Conservation (phyloP, 2,888 invertebrate genomes). For the Tetropium fuscum region DNA sequence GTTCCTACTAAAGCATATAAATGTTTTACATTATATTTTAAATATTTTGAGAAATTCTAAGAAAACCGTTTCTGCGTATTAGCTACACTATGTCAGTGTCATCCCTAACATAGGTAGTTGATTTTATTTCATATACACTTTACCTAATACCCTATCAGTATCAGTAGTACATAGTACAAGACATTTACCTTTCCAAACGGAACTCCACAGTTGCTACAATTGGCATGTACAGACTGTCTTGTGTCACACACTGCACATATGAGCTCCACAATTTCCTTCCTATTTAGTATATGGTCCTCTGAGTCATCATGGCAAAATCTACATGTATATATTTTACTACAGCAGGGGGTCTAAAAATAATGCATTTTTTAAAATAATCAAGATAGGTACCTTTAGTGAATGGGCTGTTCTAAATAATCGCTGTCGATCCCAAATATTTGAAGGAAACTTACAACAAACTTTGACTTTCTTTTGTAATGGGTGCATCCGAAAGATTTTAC, state of each 20-base stretch:
- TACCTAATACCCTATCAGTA: no score
- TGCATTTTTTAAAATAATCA: no score
- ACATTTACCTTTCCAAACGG: constrained; percentile 80
- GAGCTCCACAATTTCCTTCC: constrained; percentile 85
- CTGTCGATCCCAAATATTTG: not conserved
- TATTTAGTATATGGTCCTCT: constrained; percentile 85
- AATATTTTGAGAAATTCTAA: no score
- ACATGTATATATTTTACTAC: constrained; percentile 89
- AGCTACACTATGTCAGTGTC: no score
- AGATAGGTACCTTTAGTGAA: no score
- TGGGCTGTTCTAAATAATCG: no score
- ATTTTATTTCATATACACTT: no score
- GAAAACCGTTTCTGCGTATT: no score
- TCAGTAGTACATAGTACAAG: no score
- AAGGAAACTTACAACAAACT: constrained; percentile 81
- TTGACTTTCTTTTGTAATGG: constrained; percentile 87
- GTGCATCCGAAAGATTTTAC: constrained; percentile 77
- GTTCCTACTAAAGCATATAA: no score
- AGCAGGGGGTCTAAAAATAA: constrained; percentile 84
- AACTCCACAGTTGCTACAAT: constrained; percentile 82
- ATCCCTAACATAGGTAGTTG: no score
- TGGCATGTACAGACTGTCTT: constrained; percentile 82
- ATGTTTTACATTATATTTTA: no score
- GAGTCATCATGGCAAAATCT: constrained; percentile 92
- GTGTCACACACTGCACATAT: constrained; percentile 87